Evolutionary conservation across 2,888 invertebrate species (phyloP), one percentile per base, ranked within the genome.

Genomic region (Capitulum mitella): DNA sequence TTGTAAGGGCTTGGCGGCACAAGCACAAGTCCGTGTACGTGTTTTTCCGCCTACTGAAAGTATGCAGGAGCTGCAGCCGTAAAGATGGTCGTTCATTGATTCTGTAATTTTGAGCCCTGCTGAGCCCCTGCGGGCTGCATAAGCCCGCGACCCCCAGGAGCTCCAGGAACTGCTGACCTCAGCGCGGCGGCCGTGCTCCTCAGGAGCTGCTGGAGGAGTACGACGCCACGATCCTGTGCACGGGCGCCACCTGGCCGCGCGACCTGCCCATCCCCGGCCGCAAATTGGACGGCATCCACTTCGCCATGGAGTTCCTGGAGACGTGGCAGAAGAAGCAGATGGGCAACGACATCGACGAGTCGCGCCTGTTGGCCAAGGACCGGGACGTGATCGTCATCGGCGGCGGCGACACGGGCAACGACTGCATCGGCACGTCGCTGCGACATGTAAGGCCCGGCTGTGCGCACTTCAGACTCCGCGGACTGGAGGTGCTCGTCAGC

Each of bases 301-400:
- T 93, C 87, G 99, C 99, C 6, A 98, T 99, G 93, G 95, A 94
- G 85, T 99, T 97, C 88, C 89, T 99, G 79, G 97, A 98, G 87
- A 92, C 91, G 80, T 97, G 97, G 92, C 99, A 99, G 87, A 95
- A 97, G 88, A 92, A 93, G 84, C 96, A 97, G 86, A 89, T 93
- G 86, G 95, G 94, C 16, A 88, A 88, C 83, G 83, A 84, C 34
- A 83, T 87, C 54, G 86, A 86, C 85, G 78, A 81, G 16, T 29
- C 79, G 54, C 37, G 78, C 10, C 64, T 82, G 58, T 78, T 87
- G 80, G 98, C 98, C 26, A 93, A 95, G 85, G 96, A 93, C 84
- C 98, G 97, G 86, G 90, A 97, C 85, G 97, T 99, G 29, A 90
- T 99, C 80, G 91, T 99, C 78, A 95, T 99, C 82, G 94, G 93